Evolutionary conservation across 2,888 invertebrate species (phyloP).

Genomic region (Galeopsomyia nigrocyanea): DNA sequence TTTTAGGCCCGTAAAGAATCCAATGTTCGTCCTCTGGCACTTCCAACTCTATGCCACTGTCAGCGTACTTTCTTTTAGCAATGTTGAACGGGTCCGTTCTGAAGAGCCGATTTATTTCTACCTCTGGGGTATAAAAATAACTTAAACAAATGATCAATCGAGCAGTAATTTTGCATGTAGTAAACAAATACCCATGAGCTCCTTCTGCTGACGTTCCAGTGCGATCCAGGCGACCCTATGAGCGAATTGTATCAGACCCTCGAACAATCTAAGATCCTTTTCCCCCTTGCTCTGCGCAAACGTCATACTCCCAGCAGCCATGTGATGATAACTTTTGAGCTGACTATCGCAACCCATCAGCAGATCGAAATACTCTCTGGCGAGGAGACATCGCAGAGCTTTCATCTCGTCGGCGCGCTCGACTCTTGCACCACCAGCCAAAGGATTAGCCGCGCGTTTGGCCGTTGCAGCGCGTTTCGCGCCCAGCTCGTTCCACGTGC

Average conservation of each 20-base stretch:
- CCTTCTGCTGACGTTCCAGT: constrained; percentile 73
- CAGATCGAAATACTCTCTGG: constrained; percentile 75
- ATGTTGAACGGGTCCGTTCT: constrained; percentile 75
- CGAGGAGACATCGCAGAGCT: constrained; percentile 73
- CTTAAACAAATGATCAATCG: constrained; percentile 13
- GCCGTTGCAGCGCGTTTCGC: constrained; percentile 71
- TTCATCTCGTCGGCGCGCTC: constrained; percentile 70
- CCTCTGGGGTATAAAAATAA: constrained; percentile 67
- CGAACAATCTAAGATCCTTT: constrained; percentile 75
- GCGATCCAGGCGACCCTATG: constrained; percentile 78
- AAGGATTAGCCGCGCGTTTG: constrained; percentile 60
- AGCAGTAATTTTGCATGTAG: neutral
- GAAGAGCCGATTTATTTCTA: constrained; percentile 75
- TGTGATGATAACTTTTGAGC: constrained; percentile 72
- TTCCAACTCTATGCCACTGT: constrained; percentile 59
- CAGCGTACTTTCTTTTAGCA: constrained; percentile 67
- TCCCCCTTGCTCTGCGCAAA: constrained; percentile 73
- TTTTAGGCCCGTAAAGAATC: constrained; percentile 72
- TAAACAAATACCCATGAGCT: constrained; percentile 72
- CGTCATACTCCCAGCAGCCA: constrained; percentile 67
- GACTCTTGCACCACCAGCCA: constrained; percentile 57
- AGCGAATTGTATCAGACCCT: constrained; percentile 73
- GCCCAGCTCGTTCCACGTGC: constrained; percentile 74
- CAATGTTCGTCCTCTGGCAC: constrained; percentile 71
- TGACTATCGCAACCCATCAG: constrained; percentile 69